Conservation (phyloP, 1,140 invertebrate genomes). For the Laupala kohalensis region DNA sequence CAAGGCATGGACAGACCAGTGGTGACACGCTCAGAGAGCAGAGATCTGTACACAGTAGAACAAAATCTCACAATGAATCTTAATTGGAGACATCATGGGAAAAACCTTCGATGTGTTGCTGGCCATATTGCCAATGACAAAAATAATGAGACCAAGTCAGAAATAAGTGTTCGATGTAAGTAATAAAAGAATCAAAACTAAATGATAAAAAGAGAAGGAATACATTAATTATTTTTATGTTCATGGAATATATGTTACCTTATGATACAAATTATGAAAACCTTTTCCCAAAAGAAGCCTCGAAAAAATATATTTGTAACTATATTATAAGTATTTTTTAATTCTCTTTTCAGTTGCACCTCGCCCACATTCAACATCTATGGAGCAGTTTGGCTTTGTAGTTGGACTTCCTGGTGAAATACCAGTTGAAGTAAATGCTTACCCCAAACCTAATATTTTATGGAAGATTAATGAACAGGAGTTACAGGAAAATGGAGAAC, state of each 20-base stretch:
- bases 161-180: slow-evolving; percentile 49
- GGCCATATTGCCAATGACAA: slow-evolving; percentile 42
- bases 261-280: no score
- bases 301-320: no score
- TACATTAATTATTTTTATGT: no score
- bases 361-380: slow-evolving; percentile 31
- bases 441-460: slow-evolving; percentile 46
- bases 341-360: slow-evolving; percentile 40
- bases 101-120: slow-evolving; percentile 45
- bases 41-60: slow-evolving; percentile 37
- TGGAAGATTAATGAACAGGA: slow-evolving; percentile 47
- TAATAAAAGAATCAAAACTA: slow-evolving; percentile 11
- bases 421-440: slow-evolving; percentile 50
- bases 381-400: slow-evolving; percentile 53
- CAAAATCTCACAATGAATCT: slow-evolving; percentile 48
- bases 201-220: no score
- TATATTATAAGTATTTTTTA: neutral
- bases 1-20: slow-evolving; percentile 37
- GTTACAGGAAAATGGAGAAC: slow-evolving; percentile 32
- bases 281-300: no score
- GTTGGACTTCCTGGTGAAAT: slow-evolving; percentile 50
- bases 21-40: slow-evolving; percentile 30
- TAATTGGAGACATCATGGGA: slow-evolving; percentile 47
- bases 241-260: no score
- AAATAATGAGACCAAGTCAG: slow-evolving; percentile 25